Percentiles rank a stretch among this genome's conserved stretches.
These are phyloP conservation scores for Cephus spinipes DNA, from an alignment of 2,888 invertebrate species.

Conservation along the genomic window DNA sequence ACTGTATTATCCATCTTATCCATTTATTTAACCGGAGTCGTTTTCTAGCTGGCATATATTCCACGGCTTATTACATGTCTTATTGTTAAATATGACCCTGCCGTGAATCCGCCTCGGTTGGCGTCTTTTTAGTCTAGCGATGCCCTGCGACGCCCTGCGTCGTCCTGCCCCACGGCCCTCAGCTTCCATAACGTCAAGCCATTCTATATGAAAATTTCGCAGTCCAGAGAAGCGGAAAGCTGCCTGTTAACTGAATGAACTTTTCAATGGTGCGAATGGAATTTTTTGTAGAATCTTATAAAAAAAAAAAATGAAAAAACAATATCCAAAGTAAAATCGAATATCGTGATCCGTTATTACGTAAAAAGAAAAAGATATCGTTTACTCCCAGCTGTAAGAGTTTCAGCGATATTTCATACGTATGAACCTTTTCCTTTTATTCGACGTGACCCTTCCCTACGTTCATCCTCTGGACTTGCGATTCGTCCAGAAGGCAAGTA, in stretches of 20 bases:
- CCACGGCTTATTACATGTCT: conserved; percentile 59
- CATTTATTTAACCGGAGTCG: conserved; percentile 25
- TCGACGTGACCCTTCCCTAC: not conserved
- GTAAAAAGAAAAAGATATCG: not conserved
- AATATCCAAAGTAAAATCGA: not conserved
- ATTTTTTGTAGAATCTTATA: not conserved
- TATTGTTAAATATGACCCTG: conserved; percentile 44
- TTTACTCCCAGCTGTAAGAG: no score
- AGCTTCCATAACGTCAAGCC: conserved; percentile 29
- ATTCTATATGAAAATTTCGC: conserved; percentile 60
- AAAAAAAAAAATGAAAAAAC: not conserved
- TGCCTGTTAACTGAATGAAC: not conserved
- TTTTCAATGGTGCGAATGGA: not conserved
- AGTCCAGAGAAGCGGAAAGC: conserved; percentile 21
- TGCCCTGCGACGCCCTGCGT: conserved; percentile 17
- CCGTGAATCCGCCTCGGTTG: conserved; percentile 10
- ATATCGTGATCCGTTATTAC: not conserved
- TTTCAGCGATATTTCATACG: not conserved
- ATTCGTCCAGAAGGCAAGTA: not conserved
- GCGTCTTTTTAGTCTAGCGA: not conserved
- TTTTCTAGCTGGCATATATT: conserved; percentile 48
- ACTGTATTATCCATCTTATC: not conserved
- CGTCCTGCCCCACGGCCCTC: conserved; percentile 4
- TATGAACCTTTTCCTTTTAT: not conserved
- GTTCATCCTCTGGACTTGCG: not conserved